Evolutionary conservation across 2,113 vertebrate species (phyloP).

Genomic region (Channa maculata): DNA sequence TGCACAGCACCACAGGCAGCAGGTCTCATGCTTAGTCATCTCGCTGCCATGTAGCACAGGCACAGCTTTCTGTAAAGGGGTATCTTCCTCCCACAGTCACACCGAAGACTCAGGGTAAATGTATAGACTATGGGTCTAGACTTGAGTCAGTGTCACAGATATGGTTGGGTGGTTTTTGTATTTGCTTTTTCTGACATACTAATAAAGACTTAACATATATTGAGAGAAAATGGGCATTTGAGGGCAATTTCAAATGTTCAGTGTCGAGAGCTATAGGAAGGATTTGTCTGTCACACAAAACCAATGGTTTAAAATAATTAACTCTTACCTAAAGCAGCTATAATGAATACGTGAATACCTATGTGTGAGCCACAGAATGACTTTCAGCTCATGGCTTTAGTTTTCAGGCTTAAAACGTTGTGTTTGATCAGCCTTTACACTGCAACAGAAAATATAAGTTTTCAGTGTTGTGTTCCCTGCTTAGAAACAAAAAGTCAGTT

Average conservation of each 20-base stretch:
- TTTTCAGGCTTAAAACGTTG: no score
- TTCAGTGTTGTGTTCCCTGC: no score
- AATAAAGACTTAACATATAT: not conserved
- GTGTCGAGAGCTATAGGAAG: not conserved
- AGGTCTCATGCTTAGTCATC: conserved; percentile 74
- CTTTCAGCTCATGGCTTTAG: no score
- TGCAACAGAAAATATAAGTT: no score
- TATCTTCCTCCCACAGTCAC: conserved; percentile 30
- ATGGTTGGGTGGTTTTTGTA: not conserved
- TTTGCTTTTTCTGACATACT: not conserved
- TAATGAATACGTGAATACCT: no score
- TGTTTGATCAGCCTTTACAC: no score
- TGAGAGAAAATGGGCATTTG: not conserved
- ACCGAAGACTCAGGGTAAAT: not conserved
- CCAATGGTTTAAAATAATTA: no score
- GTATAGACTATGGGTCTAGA: conserved; percentile 3
- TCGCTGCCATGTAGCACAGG: conserved; percentile 35
- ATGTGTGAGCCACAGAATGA: no score
- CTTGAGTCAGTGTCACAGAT: conserved; percentile 32
- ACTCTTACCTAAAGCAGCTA: no score
- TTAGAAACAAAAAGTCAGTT: no score
- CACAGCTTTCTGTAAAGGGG: conserved; percentile 33
- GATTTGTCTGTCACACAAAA: not conserved
- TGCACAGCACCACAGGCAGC: conserved; percentile 68
- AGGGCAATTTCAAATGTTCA: not conserved